Conservation (phyloP, 2,888 invertebrate genomes). For the Leptarthrus brevirostris region DNA sequence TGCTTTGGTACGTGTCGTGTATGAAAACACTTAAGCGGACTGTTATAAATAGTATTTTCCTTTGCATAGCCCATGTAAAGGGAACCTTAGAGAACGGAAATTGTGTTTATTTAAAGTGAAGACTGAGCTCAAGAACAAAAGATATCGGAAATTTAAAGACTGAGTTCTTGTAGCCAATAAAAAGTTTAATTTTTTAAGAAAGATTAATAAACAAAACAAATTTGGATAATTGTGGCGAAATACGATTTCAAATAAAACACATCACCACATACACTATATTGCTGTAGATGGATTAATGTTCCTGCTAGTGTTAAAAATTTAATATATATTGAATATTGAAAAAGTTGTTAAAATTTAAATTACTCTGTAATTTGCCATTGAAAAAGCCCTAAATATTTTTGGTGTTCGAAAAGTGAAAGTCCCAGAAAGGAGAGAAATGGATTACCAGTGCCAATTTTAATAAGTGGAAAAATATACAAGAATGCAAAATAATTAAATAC, state of each 20-base stretch:
- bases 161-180: constrained; percentile 48
- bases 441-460: constrained; percentile 64
- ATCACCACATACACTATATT: constrained; percentile 3
- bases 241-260: neutral
- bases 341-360: constrained; percentile 13
- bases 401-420: neutral
- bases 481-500: constrained; percentile 48
- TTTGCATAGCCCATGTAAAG: no score
- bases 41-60: neutral
- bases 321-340: constrained; percentile 3
- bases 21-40: neutral
- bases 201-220: neutral
- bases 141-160: constrained; percentile 30
- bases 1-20: constrained; percentile 32
- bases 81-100: no score
- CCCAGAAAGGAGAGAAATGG: constrained; percentile 57
- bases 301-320: constrained; percentile 43
- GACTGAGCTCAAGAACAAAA: constrained; percentile 49
- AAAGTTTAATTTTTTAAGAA: neutral
- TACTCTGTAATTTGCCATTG: neutral
- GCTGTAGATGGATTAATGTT: constrained; percentile 47
- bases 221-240: neutral
- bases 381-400: neutral
- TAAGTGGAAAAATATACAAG: constrained; percentile 55
- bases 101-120: constrained; percentile 31